Percentiles rank a stretch among this genome's conserved stretches.
Conservation (phyloP, 2,113 vertebrate genomes). For the Clupea harengus region DNA sequence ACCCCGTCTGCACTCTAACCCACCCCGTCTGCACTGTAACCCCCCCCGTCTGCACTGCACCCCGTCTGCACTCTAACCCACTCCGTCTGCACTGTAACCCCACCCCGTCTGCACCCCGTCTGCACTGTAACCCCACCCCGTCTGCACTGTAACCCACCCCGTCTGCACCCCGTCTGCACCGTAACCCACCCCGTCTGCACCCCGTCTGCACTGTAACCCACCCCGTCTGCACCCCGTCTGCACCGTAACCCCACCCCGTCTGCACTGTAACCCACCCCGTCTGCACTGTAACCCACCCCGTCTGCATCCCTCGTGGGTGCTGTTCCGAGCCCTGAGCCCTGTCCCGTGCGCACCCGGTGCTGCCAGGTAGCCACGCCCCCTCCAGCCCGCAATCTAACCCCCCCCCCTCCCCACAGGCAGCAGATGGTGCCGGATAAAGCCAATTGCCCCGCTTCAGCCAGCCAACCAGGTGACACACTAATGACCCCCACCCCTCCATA, state of each 20-base stretch:
- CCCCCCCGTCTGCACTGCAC: neutral
- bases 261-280: conserved; percentile 36
- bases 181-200: too few species aligned
- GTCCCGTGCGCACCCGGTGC: conserved; percentile 31
- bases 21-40: conserved; percentile 29
- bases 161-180: too few species aligned
- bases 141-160: conserved; percentile 36
- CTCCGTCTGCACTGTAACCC: conserved; percentile 35
- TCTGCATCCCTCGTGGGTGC: conserved; percentile 46
- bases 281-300: too few species aligned
- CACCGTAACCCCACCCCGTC: too few species aligned
- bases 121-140: too few species aligned
- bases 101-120: too few species aligned
- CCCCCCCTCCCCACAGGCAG: conserved; percentile 64
- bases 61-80: too few species aligned
- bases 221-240: too few species aligned
- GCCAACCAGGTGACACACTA: conserved; percentile 65
- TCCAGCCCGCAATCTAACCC: neutral
- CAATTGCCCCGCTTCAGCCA: conserved; percentile 35
- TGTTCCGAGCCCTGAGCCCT: too few species aligned
- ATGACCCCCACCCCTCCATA: conserved; percentile 54
- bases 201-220: conserved; percentile 50
- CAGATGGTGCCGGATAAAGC: conserved; percentile 76
- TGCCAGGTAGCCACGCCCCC: conserved; percentile 65
- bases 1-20: too few species aligned